Conservation (phyloP, 64 coral and sea anemone species). For the Dendronephthya gigantea region DNA sequence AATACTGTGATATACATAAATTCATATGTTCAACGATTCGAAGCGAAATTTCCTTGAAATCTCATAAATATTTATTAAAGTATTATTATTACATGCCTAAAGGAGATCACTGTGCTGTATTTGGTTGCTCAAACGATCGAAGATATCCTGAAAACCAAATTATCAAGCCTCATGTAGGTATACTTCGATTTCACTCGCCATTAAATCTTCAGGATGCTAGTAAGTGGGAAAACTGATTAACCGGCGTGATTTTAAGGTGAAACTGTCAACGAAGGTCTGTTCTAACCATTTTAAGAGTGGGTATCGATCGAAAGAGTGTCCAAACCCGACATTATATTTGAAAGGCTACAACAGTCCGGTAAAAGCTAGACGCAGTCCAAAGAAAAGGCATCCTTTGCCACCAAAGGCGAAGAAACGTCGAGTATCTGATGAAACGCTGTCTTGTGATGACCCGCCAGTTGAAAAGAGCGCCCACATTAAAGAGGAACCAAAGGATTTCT, state of each 20-base stretch:
- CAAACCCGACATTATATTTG: constrained; percentile 34
- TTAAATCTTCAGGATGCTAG: background rate
- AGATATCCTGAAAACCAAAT: background rate
- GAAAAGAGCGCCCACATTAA: background rate
- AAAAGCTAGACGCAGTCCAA: constrained; percentile 14
- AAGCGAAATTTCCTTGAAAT: background rate
- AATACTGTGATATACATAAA: no score
- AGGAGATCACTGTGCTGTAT: background rate
- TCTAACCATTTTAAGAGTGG: constrained; percentile 45
- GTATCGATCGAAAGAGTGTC: constrained; percentile 29
- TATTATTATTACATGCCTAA: background rate
- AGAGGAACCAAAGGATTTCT: constrained; percentile 5
- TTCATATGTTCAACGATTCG: no score
- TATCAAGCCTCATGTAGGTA: background rate
- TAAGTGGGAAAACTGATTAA: constrained; percentile 30
- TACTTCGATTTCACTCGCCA: constrained; percentile 1
- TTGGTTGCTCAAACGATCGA: background rate
- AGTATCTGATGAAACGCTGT: background rate
- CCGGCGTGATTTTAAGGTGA: constrained; percentile 34
- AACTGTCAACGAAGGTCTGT: constrained; percentile 34
- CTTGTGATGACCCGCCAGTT: background rate
- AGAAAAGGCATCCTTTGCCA: constrained; percentile 17
- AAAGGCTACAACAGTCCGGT: constrained; percentile 36
- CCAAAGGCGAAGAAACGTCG: background rate
- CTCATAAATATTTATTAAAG: background rate